Evolutionary conservation across 2,888 invertebrate genomes (phyloP), one percentile per base, ranked within the genome.

Genomic region (Nephrocerus scutellatus): DNA sequence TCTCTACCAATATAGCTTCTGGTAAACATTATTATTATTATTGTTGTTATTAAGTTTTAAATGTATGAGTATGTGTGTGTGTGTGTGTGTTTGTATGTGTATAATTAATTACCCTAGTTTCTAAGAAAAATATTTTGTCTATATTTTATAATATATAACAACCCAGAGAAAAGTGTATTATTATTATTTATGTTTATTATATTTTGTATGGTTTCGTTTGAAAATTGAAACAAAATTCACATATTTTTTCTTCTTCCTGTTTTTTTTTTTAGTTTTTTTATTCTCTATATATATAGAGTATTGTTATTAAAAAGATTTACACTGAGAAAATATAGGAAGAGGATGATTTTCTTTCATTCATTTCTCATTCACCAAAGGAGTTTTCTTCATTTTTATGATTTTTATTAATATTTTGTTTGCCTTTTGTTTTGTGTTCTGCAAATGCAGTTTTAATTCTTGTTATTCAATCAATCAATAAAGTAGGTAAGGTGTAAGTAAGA

Each of bases 241-340:
- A 41, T 23, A 23, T 43, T 44, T 40, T 45, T 41, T 45, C 36
- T 41, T 45, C 36, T 39, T 42, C 26, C 41, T 43, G 35, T 41
- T 33, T 36, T 47, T 43, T 41, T 36, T 44, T 15, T 44, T 39
- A 28, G 33, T 30, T 42, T 36, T 39, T 41, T 16, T 31, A 19
- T 30, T 24, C 19, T n/a, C 19, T 22, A 30, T 19, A 21, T 42
- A 22, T 5, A 16, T 31, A 31, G 18, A 10, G 20, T 28, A 9
- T 34, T 39, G n/a, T 16, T 10, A 22, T 24, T 14, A 22, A 44
- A 40, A 43, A 42, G 46, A 43, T 54, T 51, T 62, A 60, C 60
- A 62, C 63, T 63, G 63, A 63, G 63, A 63, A 57, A 62, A 61
- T 62, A 56, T 60, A 63, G 63, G 63, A 63, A 63, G 63, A 63